Evolutionary conservation across 2,113 vertebrate genomes (phyloP).

Genomic region (Piprites chloris): DNA sequence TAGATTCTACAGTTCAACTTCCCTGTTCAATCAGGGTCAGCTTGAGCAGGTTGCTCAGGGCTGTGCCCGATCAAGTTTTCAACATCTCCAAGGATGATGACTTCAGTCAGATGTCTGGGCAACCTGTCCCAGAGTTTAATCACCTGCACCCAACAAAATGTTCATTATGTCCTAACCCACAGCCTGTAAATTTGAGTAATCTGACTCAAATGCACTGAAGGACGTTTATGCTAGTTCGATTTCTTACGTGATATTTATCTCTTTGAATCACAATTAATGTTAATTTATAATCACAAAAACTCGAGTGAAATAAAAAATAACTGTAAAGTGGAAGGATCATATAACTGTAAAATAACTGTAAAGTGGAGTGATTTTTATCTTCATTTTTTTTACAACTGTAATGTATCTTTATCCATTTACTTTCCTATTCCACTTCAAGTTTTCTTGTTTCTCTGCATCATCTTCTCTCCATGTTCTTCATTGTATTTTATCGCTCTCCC

Average conservation of each 20-base stretch:
- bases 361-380: not conserved
- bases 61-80: not conserved
- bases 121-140: not conserved
- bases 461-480: not conserved
- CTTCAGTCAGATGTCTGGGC: not conserved
- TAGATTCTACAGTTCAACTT: not conserved
- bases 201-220: not conserved
- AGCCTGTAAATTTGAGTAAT: not conserved
- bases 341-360: not conserved
- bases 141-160: fast-evolving
- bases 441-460: not conserved
- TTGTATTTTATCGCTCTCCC: not conserved
- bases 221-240: not conserved
- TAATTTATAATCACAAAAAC: not conserved
- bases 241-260: not conserved
- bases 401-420: not conserved
- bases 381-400: not conserved
- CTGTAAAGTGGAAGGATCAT: not conserved
- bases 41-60: not conserved
- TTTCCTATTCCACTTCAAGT: not conserved
- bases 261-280: not conserved
- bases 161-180: not conserved
- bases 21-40: not conserved
- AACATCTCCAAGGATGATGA: not conserved
- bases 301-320: not conserved